These are phyloP conservation scores for Heliconius melpomene DNA, from an alignment of 1,140 invertebrate genomes.

Conservation along the genomic window DNA sequence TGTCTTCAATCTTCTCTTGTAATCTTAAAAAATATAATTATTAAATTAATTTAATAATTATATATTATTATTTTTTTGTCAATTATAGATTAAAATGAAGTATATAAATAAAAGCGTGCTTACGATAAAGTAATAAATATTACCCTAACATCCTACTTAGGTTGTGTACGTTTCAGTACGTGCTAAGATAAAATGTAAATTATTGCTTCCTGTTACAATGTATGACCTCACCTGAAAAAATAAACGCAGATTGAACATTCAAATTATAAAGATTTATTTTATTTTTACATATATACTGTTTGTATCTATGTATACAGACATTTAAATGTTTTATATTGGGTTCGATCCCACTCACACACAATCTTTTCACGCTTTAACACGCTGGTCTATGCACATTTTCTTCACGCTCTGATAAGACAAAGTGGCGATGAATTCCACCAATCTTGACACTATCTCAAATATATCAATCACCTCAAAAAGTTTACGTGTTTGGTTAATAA, in stretches of 20 bases:
- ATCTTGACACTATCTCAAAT: too few species aligned
- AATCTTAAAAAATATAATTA: too few species aligned
- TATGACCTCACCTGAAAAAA: constrained; percentile 15
- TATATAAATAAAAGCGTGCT: neutral
- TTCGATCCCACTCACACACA: too few species aligned
- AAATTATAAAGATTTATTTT: neutral
- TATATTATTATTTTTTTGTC: too few species aligned
- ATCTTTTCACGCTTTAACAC: too few species aligned
- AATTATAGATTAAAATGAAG: neutral
- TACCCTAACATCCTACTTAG: neutral
- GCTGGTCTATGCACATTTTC: too few species aligned
- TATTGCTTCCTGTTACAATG: constrained; percentile 12
- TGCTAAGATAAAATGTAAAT: constrained; percentile 23
- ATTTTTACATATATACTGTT: neutral
- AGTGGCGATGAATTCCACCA: too few species aligned
- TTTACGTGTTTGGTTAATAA: too few species aligned
- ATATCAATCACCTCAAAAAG: too few species aligned
- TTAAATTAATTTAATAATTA: too few species aligned
- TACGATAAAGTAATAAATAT: neutral
- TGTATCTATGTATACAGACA: neutral
- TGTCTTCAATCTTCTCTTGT: too few species aligned
- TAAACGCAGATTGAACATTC: neutral
- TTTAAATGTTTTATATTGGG: neutral
- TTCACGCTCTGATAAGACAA: too few species aligned
- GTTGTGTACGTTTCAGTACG: neutral